Base-by-base conservation (phyloP, 2,888 invertebrate genomes). In the Agrochola litura region DNA sequence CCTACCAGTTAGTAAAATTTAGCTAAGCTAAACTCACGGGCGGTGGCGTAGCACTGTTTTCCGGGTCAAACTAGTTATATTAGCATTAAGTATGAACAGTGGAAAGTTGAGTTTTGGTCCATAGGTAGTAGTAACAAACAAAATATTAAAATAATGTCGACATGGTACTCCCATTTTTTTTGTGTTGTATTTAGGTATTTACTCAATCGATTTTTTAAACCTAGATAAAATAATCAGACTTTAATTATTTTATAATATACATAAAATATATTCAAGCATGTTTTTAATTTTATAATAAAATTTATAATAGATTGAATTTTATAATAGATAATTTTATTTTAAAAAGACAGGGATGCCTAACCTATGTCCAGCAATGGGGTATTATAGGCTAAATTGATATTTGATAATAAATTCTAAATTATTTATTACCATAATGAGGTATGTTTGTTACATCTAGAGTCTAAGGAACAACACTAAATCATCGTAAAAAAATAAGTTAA, bases 61-160 rank as follows among this genome's bases (percentile, higher is more conserved):
- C 70, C 71, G 61, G 77, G 81, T 77, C 77, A 81, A 82, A 82
- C 81, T 63, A 71, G 77, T 82, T 77, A 67, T 67, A 77, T 81
- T 82, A 67, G 82, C 70, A 81, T 81, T 70, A 56, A 68, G 54
- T 56, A 63, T 43, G 41, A 64, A 70, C 61, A 52, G 70, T 46
- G 52, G 52, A 60, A 77, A 76, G 76, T 77, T 67, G 22, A 76
- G 61, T 74, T 77, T 67, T 37, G 14, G 58, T 52, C 65, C 54
- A 64, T 41, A 74, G 61, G 14, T 80, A 3, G n/a, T 68, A 52
- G 30, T 30, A 12, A 10, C 14, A 25, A 60, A 43, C 30, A 52
- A 22, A 56, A 43, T 12, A n/a, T n/a, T 22, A 16, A 58, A 12
- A 67, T n/a, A 30, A 77, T 54, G 9, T 46, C 14, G 37, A 61